Evolutionary conservation across 1,140 invertebrate genomes (phyloP), one percentile per base, ranked within the genome.

Genomic region (Lasioglossum albipes): DNA sequence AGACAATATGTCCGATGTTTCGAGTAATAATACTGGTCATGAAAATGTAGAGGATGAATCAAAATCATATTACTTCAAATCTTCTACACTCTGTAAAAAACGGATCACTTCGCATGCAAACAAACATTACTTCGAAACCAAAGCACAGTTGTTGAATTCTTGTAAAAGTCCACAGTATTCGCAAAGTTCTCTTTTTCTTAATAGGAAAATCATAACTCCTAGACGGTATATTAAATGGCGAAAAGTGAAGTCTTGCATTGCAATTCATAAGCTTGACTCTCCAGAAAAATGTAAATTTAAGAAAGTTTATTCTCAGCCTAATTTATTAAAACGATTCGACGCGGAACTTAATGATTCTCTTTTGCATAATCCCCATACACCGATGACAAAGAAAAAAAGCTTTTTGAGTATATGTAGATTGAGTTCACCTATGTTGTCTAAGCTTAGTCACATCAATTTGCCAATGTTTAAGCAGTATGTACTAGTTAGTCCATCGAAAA

Each of bases 381-480:
- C 31, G 59, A 41, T 18, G 4, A 64, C 45, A n/a, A 81, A 22
- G 10, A 76, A 67, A 31, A 81, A 64, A 42, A 62, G 12, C 52
- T 84, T 66, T 52, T 71, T 71, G 7, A 64, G 22, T 68, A 86
- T 12, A 16, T 65, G 68, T 87, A 42, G 91, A 88, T 49, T 85
- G 69, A 52, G 84, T 45, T 74, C 85, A 45, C 88, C 89, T 7
- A 75, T 91, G 18, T 88, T 91, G 2, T 86, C 89, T 9, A 90
- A 91, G 80, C 59, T 91, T 2, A 87, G 85, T 59, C 85, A 91
- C 12, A 88, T 92, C 10, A 89, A 87, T 69, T 87, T 92, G 59
- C 87, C 87, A 13, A 79, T 84, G 2, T 88, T 89, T 73, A 90
- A 89, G 52, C 87, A 88, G 45, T 81, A 90, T 20, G 89, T 88